These are phyloP conservation scores for Trachelus tabidus DNA, from an alignment of 2,888 invertebrate genomes.

Conservation along the genomic window DNA sequence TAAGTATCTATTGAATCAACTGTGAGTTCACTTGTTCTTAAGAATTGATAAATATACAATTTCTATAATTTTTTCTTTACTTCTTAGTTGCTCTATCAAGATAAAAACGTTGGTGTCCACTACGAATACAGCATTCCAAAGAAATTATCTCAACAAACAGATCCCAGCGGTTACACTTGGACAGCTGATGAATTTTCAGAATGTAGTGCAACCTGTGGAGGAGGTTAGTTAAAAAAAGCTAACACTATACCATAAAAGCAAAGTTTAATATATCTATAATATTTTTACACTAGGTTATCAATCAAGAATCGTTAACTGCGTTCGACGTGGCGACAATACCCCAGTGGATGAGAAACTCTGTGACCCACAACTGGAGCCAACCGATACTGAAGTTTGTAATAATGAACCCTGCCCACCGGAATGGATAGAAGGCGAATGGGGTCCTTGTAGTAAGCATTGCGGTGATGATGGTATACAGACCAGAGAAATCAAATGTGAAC, in stretches of 20 bases:
- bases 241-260: background rate
- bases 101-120: constrained; percentile 83
- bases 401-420: constrained; percentile 81
- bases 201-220: constrained; percentile 91
- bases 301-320: constrained; percentile 83
- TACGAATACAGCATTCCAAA: constrained; percentile 93
- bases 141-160: constrained; percentile 73
- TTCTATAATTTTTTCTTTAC: background rate
- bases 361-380: constrained; percentile 80
- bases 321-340: constrained; percentile 78
- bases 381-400: constrained; percentile 78
- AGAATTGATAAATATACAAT: background rate
- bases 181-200: constrained; percentile 79
- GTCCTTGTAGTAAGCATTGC: constrained; percentile 84
- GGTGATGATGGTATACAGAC: constrained; percentile 80
- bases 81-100: constrained; percentile 81
- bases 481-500: constrained; percentile 83
- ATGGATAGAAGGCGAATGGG: constrained; percentile 86
- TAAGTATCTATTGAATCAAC: constrained; percentile 63
- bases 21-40: background rate
- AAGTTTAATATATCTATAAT: constrained; percentile 11
- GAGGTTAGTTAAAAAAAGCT: constrained; percentile 71
- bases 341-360: constrained; percentile 82
- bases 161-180: constrained; percentile 87
- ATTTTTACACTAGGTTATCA: constrained; percentile 73